Evolutionary conservation across 1,140 invertebrate genomes (phyloP), one percentile per base, ranked within the genome.

Genomic region (Trichonephila clavata): DNA sequence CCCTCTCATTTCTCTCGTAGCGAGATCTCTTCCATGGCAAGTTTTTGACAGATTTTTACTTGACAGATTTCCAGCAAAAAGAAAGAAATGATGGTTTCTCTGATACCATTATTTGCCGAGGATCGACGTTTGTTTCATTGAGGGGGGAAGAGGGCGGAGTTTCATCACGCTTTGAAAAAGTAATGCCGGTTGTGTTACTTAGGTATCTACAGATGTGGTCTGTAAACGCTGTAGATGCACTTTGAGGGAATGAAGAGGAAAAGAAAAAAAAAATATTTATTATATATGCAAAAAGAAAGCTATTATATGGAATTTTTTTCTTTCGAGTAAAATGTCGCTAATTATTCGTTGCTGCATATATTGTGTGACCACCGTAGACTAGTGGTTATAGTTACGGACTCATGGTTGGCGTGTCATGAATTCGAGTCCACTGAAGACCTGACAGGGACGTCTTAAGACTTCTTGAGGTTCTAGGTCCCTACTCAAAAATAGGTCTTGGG

Each of bases 21-120:
- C 32, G 32, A 27, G 13, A 3, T 32, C 71, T 32, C 71, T 32
- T 77, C 32, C 71, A 32, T 39, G 71, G 32, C 71, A 77, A 27
- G 16, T 77, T 39, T 77, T 24, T 77, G 71, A 77, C 71, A 77
- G 71, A 77, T 77, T 77, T 77, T 77, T 77, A 77, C 71, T 77
- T 77, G 71, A 77, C 71, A 77, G 16, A 32, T 27, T 77, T 39
- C 32, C 71, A 77, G 71, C 27, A 27, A 77, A 24, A 39, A 77
- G 32, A 77, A 18, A 32, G 32, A 77, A 32, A 32, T 32, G 24
- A 39, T 32, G 24, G 16, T 32, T 32, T 77, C 61, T 21, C 61
- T 68, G 65, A 68, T 68, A 77, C 71, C 71, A 14, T 77, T 77
- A 77, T 77, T 77, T 77, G 71, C 71, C 16, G 32, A 39, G 18